Base-by-base conservation (phyloP, 1,140 invertebrate species). In the Hermetia illucens region DNA sequence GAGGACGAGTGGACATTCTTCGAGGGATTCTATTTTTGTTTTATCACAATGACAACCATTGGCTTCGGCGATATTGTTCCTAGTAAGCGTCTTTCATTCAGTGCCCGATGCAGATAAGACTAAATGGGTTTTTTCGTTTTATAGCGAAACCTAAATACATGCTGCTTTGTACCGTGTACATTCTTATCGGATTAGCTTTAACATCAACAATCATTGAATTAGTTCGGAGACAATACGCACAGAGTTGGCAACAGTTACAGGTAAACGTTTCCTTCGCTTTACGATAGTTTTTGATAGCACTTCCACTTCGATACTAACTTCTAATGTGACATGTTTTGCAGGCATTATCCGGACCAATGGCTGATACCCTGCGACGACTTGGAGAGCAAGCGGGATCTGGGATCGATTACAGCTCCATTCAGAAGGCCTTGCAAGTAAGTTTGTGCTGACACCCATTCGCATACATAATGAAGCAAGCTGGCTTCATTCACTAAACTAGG, bases 161-260 rank as follows among this genome's bases (percentile, higher is more conserved):
- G 77, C 63, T 94, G 37, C 62, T 87, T 2, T 92, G 87, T 57
- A 91, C 88, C 0, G 51, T 93, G 41, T 97, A 95, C 63, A 87
- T 96, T 46, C 68, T 96, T 37, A 78, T 96, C 39, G 93, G 93
- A 4, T 66, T 97, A 57, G 89, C 91, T 2, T 58, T 97, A 30
- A 92, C 92, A 2, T 88, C 89, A 2, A 96, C 92, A 43, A 92
- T 93, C 46, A 94, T 94, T 48, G 90, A 94, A 61, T 62, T 89
- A 41, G 82, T 89, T 22, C 63, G 84, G 35, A 64, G 79, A 36
- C 84, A 89, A 53, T 90, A 90, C 57, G 81, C 82, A 6, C 75
- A 82, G 45, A 85, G 81, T 38, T 90, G 85, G 85, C 70, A 75
- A 48, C 75, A 78, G 49, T 56, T 88, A 19, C 58, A 61, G 49